Evolutionary conservation across 1,140 invertebrate genomes (phyloP).

Genomic region (Acromyrmex heyeri): DNA sequence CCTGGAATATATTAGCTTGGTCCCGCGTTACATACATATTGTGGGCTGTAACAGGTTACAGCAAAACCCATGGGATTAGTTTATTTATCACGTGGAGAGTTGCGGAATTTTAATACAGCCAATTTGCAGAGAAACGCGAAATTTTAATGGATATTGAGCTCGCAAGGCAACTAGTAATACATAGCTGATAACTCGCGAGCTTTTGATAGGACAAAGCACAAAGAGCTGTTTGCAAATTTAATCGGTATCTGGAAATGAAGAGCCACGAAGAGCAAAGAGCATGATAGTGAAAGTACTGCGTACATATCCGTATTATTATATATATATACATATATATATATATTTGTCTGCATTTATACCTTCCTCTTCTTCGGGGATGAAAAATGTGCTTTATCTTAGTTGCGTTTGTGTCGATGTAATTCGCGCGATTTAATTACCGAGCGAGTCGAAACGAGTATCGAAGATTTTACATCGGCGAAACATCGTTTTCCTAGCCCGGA

Average conservation of each 20-base stretch:
- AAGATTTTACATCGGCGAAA: constrained; percentile 57
- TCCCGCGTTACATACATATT: constrained; percentile 28
- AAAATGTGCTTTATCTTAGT: constrained; percentile 45
- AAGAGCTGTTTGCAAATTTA: constrained; percentile 29
- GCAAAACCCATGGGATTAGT: constrained; percentile 18
- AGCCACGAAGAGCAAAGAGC: neutral
- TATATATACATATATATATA: neutral
- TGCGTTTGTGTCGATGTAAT: constrained; percentile 30
- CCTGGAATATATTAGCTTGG: constrained; percentile 22
- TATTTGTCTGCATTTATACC: constrained; percentile 17
- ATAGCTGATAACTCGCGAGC: neutral
- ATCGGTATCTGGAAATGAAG: constrained; percentile 24
- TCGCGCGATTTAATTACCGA: constrained; percentile 65
- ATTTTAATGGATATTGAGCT: constrained; percentile 31
- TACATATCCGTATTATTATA: neutral
- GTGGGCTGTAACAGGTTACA: constrained; percentile 19
- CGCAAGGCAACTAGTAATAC: neutral
- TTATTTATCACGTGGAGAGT: constrained; percentile 32
- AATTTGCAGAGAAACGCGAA: constrained; percentile 2
- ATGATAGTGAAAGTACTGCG: neutral
- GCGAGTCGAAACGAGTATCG: constrained; percentile 28
- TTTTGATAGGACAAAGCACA: constrained; percentile 23
- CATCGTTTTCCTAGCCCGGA: constrained; percentile 34
- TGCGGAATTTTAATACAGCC: constrained; percentile 29
- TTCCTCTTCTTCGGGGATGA: constrained; percentile 9